Conservation (phyloP, 2,888 invertebrate species). For the Pteria penguin region DNA sequence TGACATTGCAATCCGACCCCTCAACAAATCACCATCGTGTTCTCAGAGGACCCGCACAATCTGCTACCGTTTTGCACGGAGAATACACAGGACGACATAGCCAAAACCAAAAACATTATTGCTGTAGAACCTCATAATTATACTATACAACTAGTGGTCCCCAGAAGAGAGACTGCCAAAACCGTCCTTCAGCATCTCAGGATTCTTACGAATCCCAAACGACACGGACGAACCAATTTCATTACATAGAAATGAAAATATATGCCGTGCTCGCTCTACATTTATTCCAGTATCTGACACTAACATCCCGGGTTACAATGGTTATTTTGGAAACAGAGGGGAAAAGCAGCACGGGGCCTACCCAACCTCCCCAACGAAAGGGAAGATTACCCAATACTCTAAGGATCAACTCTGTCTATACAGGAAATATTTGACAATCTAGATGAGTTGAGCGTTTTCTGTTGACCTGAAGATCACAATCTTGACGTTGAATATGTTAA, state of each 20-base stretch:
- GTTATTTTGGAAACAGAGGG: constrained; percentile 49
- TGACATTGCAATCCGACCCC: constrained; percentile 52
- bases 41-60: not conserved
- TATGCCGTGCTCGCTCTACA: constrained; percentile 24
- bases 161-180: constrained; percentile 16
- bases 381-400: constrained; percentile 51
- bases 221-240: constrained; percentile 21
- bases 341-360: constrained; percentile 54
- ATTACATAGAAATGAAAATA: constrained; percentile 33
- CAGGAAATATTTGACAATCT: constrained; percentile 54
- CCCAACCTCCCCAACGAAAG: constrained; percentile 51
- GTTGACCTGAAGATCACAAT: constrained; percentile 40
- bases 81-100: constrained; percentile 36
- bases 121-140: constrained; percentile 38
- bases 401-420: constrained; percentile 39
- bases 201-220: constrained; percentile 39
- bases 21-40: constrained; percentile 31
- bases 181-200: constrained; percentile 23
- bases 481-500: constrained; percentile 57
- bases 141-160: too few relatives aligned
- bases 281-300: not conserved
- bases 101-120: not conserved
- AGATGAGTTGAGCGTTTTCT: constrained; percentile 51
- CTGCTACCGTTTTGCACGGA: constrained; percentile 41
- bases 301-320: constrained; percentile 48